Evolutionary conservation across 2,113 vertebrate genomes (phyloP).

Genomic region (Oceanites oceanicus): DNA sequence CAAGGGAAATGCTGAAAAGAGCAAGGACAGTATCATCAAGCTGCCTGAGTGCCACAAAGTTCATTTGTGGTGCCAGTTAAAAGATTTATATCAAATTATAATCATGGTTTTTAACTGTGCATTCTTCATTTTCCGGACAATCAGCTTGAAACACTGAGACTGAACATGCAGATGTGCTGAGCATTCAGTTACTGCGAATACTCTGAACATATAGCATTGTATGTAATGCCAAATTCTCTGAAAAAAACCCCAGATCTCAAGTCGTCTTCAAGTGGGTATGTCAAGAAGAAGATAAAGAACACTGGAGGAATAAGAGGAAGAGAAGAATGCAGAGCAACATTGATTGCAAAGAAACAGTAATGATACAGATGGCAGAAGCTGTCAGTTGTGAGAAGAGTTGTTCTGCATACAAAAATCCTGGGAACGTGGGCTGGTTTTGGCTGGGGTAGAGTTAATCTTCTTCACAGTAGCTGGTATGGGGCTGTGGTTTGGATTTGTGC

Average conservation of each 20-base stretch:
- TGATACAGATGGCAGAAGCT: not conserved
- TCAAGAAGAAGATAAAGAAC: not conserved
- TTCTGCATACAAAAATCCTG: not conserved
- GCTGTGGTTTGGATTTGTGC: too few relatives aligned
- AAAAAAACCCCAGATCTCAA: not conserved
- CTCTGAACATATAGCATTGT: not conserved
- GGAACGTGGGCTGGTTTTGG: not conserved
- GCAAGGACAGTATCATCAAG: not conserved
- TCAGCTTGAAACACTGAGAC: not conserved
- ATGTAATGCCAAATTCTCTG: not conserved
- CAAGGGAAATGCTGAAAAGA: not conserved
- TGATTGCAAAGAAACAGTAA: not conserved
- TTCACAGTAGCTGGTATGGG: too few relatives aligned
- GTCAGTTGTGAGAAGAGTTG: not conserved
- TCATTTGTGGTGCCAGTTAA: not conserved
- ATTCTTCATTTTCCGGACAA: not conserved
- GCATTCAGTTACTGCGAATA: not conserved
- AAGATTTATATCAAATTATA: not conserved
- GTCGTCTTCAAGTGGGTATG: not conserved
- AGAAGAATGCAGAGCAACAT: not conserved
- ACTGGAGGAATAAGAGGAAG: not conserved
- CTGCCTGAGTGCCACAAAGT: not conserved
- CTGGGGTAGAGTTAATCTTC: too few relatives aligned
- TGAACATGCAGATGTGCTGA: not conserved
- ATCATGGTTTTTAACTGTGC: not conserved